These are phyloP conservation scores for Reinhardtius hippoglossoides DNA, from an alignment of 2,113 vertebrate species.

Conservation along the genomic window DNA sequence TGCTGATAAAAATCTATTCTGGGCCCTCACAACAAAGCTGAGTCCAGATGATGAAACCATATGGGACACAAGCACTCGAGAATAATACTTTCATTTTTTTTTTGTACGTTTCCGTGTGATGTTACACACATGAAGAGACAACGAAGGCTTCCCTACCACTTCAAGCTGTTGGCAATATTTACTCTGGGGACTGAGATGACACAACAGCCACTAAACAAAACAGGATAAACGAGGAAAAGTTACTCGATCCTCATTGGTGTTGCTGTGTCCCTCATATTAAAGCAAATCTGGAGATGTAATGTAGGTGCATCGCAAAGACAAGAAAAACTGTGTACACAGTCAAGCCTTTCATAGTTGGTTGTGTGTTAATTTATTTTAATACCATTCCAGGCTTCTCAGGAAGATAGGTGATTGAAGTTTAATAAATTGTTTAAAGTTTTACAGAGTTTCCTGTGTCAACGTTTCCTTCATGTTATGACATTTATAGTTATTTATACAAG, in stretches of 20 bases:
- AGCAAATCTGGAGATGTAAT: constrained; percentile 12
- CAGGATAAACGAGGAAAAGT: constrained; percentile 5
- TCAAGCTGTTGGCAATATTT: constrained; percentile 12
- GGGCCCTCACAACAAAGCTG: background rate
- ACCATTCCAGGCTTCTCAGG: constrained; percentile 79
- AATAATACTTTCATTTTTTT: background rate
- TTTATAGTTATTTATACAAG: background rate
- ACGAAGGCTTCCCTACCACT: background rate
- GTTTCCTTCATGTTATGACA: background rate
- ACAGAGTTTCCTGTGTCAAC: background rate
- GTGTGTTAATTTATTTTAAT: constrained; percentile 81
- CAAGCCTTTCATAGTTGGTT: constrained; percentile 63
- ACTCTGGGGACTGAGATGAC: constrained; percentile 22
- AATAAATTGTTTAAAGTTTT: constrained; percentile 76
- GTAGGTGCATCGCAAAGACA: constrained; percentile 54
- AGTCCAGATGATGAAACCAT: background rate
- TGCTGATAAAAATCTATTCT: constrained; percentile 17
- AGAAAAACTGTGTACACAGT: constrained; percentile 46
- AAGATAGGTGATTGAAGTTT: constrained; percentile 73
- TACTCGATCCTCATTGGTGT: constrained; percentile 15
- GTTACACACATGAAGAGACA: background rate
- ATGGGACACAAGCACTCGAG: background rate
- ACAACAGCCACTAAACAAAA: constrained; percentile 21
- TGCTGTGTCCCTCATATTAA: constrained; percentile 16
- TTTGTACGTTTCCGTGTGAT: constrained; percentile 15